Evolutionary conservation across 2,113 vertebrate genomes (phyloP).

Genomic region (Prietella phreatophila): DNA sequence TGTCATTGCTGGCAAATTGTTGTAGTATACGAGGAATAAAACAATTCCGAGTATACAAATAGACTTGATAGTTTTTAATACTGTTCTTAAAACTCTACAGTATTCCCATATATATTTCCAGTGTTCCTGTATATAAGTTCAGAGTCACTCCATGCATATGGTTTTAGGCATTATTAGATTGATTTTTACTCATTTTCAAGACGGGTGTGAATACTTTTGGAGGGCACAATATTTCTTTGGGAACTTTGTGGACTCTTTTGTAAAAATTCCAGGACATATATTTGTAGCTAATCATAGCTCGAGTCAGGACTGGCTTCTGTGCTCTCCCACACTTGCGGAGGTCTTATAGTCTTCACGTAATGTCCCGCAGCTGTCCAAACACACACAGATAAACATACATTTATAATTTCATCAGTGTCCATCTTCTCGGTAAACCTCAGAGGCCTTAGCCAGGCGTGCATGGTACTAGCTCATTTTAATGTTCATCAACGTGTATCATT

Average conservation of each 20-base stretch:
- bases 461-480: slow-evolving; percentile 28
- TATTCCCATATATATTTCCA: not conserved
- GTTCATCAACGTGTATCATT: not conserved
- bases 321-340: slow-evolving; percentile 65
- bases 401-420: slow-evolving; percentile 30
- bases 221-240: not conserved
- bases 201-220: not conserved
- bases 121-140: no score
- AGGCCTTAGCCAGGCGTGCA: slow-evolving; percentile 12
- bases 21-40: not conserved
- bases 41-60: not conserved
- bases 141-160: not conserved
- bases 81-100: not conserved
- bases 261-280: not conserved
- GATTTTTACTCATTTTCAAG: not conserved
- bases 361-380: slow-evolving; percentile 74
- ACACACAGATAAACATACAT: slow-evolving; percentile 44
- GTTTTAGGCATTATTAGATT: not conserved
- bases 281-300: slow-evolving; percentile 62
- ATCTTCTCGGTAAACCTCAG: slow-evolving; percentile 12
- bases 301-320: slow-evolving; percentile 67
- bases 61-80: not conserved
- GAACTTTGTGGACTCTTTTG: not conserved
- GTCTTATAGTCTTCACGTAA: slow-evolving; percentile 60
- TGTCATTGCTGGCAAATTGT: not conserved